These are phyloP conservation scores for Rhodinocichla rosea DNA, from an alignment of 2,113 vertebrate species.

Conservation along the genomic window DNA sequence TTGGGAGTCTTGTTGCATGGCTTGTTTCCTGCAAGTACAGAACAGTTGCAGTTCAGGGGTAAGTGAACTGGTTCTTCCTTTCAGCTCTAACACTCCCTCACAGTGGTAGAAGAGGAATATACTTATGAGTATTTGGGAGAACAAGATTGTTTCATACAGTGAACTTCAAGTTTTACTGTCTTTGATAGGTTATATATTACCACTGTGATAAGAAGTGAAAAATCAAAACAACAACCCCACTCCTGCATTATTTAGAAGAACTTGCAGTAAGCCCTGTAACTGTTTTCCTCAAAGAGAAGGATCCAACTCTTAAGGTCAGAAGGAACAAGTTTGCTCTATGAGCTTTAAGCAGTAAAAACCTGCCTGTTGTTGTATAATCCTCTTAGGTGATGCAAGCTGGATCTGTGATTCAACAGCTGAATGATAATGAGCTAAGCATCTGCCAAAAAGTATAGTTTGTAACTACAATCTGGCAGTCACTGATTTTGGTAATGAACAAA, in stretches of 20 bases:
- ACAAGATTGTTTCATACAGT: neutral
- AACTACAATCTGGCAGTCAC: neutral
- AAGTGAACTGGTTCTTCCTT: neutral
- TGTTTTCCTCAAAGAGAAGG: neutral
- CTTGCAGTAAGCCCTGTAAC: neutral
- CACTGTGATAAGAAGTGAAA: neutral
- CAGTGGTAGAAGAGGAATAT: neutral
- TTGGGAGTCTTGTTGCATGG: rapidly evolving
- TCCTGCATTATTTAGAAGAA: neutral
- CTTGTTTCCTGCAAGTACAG: neutral
- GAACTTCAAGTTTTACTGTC: neutral
- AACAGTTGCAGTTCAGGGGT: neutral
- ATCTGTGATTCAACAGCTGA: neutral
- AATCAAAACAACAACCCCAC: neutral
- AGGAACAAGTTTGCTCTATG: neutral
- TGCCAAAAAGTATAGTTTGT: neutral
- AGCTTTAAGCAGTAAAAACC: neutral
- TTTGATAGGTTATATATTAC: neutral
- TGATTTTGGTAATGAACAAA: neutral
- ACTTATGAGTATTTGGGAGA: neutral
- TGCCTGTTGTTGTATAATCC: neutral
- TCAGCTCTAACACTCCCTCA: neutral
- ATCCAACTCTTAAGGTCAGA: neutral
- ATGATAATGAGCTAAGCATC: neutral
- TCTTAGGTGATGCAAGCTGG: neutral